Base-by-base conservation (phyloP, 1,140 invertebrate species). In the Aphis craccivora region DNA sequence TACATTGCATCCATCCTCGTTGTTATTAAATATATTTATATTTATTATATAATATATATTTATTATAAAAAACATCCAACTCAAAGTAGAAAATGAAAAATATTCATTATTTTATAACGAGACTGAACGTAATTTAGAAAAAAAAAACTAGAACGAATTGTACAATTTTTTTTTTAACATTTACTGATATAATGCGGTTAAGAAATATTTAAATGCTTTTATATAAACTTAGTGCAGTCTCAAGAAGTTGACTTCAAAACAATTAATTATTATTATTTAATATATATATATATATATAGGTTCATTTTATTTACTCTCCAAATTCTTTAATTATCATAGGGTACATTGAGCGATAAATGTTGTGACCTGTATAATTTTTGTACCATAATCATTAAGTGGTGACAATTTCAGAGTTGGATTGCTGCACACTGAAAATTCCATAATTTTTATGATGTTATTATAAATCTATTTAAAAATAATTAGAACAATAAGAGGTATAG, bases 191-290 rank as follows among this genome's bases (percentile, higher is more conserved):
- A 43, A 51, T 37, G 25, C 6, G 91, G 37, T 35, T 37, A 14
- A 92, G 4, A 83, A 40, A 93, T 51, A 93, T 83, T 83, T 51
- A 83, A 40, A 83, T 48, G 25, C 22, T 43, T 60, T 87, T 87
- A 45, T 43, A 87, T 18, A 30, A 87, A 87, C 86, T 45, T 76
- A 90, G 87, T 90, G 84, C 84, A 90, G 84, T 88, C 93, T 93
- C 93, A 89, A 88, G 84, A 89, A 90, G 84, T 90, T 93, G 84
- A 88, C 87, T 93, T 93, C 84, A 93, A 89, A 67, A 48, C 4
- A 51, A 40, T 55, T 89, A 89, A 40, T 67, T 90, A 60, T 43
- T 43, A 90, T 90, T 67, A 51, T 51, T 51, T 45, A 45, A 51
- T 20, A 18, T 30, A 67, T 51, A 37, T 53, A n/a, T 18, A 25